Percentiles rank a stretch among this genome's conserved stretches.
Conservation (phyloP, 37 sponge, comb jelly and placozoan species). For the Aphrocallistes beatrix region DNA sequence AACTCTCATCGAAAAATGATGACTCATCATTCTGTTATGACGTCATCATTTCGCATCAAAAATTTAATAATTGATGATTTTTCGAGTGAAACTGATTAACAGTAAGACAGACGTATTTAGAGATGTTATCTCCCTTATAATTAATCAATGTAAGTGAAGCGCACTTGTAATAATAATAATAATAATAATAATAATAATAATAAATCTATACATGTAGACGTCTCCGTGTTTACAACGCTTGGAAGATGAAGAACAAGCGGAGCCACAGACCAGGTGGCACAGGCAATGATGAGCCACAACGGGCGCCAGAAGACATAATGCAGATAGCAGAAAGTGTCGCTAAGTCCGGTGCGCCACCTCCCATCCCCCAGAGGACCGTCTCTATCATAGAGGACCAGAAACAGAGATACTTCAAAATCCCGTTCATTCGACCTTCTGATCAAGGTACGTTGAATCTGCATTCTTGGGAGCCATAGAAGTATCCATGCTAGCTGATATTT, state of each 20-base stretch:
- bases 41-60: no score
- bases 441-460: not conserved
- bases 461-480: no score
- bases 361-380: conserved; percentile 14
- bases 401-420: conserved; percentile 84
- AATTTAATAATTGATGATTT: no score
- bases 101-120: no score
- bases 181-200: no score
- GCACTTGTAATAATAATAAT: no score
- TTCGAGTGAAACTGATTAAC: no score
- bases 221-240: conserved; percentile 82
- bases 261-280: not conserved
- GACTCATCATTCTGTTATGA: no score
- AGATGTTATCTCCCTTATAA: no score
- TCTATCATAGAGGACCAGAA: conserved; percentile 22
- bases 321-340: conserved; percentile 9
- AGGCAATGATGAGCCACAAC: not conserved
- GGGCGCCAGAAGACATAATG: not conserved
- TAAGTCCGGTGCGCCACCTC: conserved; percentile 7
- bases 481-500: no score
- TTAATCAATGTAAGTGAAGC: no score
- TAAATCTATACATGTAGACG: conserved; percentile 50
- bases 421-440: conserved; percentile 66
- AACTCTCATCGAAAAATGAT: no score
- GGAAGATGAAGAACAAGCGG: conserved; percentile 77